These are phyloP conservation scores for Lipotes vexillifer DNA, from an alignment of 2,113 vertebrate genomes.

Conservation along the genomic window DNA sequence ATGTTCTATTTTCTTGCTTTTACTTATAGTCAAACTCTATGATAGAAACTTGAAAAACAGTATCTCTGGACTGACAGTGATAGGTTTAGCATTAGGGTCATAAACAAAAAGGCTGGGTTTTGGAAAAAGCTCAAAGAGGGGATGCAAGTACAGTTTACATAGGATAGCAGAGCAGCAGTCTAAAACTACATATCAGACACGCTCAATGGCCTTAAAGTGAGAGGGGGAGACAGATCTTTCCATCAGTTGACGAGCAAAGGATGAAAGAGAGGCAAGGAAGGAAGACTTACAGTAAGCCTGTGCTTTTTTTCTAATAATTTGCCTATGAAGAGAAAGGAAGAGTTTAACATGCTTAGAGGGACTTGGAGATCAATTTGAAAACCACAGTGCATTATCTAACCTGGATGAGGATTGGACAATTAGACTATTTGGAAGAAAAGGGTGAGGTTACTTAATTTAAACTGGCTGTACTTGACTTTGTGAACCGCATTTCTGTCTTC, in stretches of 20 bases:
- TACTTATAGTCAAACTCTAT: neutral
- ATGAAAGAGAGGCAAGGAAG: neutral
- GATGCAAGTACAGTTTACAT: neutral
- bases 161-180: neutral
- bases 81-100: neutral
- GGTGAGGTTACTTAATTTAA: neutral
- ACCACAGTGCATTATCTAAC: neutral
- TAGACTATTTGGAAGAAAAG: neutral
- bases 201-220: neutral
- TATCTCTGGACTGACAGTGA: neutral
- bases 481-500: neutral
- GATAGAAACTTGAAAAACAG: neutral
- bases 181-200: neutral
- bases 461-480: neutral
- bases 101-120: neutral
- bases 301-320: neutral
- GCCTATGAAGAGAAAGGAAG: neutral
- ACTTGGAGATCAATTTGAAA: neutral
- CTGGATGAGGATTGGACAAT: neutral
- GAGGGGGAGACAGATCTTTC: neutral
- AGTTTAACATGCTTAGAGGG: neutral
- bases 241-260: neutral
- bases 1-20: constrained; percentile 3
- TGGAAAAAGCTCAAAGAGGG: neutral
- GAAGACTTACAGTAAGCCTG: neutral